Conservation (phyloP, 1,140 invertebrate genomes). For the Scaptomyza graminum region DNA sequence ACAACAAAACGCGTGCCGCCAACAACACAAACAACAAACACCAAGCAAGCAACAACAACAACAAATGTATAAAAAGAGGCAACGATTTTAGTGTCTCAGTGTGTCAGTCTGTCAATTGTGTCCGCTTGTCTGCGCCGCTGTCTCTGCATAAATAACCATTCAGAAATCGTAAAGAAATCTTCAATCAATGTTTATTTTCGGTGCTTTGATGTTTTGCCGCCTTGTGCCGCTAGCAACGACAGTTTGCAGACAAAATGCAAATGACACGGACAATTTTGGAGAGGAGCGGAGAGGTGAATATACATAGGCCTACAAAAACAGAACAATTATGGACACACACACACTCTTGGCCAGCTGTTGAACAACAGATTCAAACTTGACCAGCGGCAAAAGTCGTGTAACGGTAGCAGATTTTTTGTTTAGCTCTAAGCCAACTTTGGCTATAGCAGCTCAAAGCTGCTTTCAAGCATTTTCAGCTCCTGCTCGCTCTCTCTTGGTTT, state of each 20-base stretch:
- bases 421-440: not conserved
- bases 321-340: conserved; percentile 43
- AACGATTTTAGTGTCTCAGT: conserved; percentile 80
- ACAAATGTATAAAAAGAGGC: conserved; percentile 46
- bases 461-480: conserved; percentile 5
- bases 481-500: not conserved
- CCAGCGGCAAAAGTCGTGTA: conserved; percentile 21
- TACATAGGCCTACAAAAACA: conserved; percentile 47
- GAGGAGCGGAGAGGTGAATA: too few species aligned
- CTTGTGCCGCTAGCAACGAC: conserved; percentile 63
- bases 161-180: conserved; percentile 83
- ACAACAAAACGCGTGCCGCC: conserved; percentile 54
- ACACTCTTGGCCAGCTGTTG: conserved; percentile 23
- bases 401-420: conserved; percentile 27
- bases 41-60: too few species aligned
- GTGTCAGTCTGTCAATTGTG: conserved; percentile 72
- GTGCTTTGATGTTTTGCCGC: conserved; percentile 72
- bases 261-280: conserved; percentile 66
- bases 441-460: conserved; percentile 9
- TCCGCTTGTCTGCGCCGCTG: conserved; percentile 45
- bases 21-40: conserved; percentile 20
- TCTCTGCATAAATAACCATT: conserved; percentile 82
- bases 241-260: conserved; percentile 79
- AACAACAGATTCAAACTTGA: conserved; percentile 24
- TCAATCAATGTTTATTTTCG: conserved; percentile 80